Evolutionary conservation across 2,888 invertebrate species (phyloP).

Genomic region (Zaprionus bogoriensis): DNA sequence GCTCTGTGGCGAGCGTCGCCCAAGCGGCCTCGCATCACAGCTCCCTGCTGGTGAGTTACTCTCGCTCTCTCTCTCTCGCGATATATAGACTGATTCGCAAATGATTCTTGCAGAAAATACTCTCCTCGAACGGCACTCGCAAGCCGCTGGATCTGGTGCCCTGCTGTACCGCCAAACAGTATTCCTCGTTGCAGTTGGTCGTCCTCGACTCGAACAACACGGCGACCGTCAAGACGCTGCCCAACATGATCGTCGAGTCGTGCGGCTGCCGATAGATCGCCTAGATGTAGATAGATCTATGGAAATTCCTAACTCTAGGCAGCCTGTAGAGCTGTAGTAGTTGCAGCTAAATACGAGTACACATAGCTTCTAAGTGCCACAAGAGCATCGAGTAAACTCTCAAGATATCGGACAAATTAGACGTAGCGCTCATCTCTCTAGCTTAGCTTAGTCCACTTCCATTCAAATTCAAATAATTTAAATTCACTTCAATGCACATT

Average conservation of each 20-base stretch:
- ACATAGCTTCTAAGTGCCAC: background rate
- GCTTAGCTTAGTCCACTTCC: conserved; percentile 6
- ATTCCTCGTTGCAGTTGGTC: conserved; percentile 90
- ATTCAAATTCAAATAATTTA: conserved; percentile 52
- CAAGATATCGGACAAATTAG: conserved; percentile 61
- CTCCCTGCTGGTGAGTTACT: conserved; percentile 87
- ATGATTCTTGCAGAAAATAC: conserved; percentile 86
- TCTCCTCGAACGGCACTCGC: conserved; percentile 83
- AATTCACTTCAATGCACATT: conserved; percentile 53
- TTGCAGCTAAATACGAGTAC: background rate
- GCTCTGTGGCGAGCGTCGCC: conserved; percentile 88
- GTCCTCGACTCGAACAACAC: conserved; percentile 92
- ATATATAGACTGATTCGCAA: background rate
- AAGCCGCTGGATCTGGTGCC: conserved; percentile 88
- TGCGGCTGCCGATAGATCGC: conserved; percentile 93
- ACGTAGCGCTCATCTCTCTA: conserved; percentile 26
- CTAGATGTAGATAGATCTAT: background rate
- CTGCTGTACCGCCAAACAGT: conserved; percentile 93
- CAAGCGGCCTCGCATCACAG: conserved; percentile 87
- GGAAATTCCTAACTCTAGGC: background rate
- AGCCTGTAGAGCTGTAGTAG: background rate
- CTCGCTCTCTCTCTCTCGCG: background rate
- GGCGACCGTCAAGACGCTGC: conserved; percentile 90
- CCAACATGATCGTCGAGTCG: conserved; percentile 95
- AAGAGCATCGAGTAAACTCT: conserved; percentile 18